phyloP scores from a whole-genome alignment of 2,888 invertebrate species.

The Eupsilia transversa region DNA sequence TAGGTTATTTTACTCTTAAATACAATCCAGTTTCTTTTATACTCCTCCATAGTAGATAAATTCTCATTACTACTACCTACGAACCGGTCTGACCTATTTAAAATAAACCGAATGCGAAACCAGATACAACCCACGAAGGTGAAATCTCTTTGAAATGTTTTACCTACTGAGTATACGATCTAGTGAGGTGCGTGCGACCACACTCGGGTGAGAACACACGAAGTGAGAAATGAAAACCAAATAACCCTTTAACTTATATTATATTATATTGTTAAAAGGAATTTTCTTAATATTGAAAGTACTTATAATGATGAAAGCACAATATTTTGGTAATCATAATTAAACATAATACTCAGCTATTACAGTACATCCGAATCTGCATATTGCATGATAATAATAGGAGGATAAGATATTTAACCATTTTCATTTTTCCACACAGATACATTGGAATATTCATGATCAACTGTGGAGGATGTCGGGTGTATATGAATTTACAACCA shows the following conservation, averaged over 20 bases:
- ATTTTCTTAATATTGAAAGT: not conserved
- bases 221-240: slow-evolving; percentile 17
- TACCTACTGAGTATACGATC: slow-evolving; percentile 1
- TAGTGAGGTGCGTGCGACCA: too few species aligned
- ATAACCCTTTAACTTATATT: slow-evolving; percentile 1
- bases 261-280: not conserved
- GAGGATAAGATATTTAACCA: too few species aligned
- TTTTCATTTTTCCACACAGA: not conserved
- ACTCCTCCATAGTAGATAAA: not conserved
- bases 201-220: slow-evolving; percentile 6
- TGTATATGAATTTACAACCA: not conserved
- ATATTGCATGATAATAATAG: not conserved
- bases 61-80: not conserved
- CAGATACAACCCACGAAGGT: not conserved
- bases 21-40: not conserved
- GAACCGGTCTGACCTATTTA: not conserved
- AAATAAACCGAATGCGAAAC: slow-evolving; percentile 25
- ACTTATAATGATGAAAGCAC: not conserved
- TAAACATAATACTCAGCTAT: too few species aligned
- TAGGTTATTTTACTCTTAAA: not conserved
- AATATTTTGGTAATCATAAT: not conserved
- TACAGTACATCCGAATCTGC: too few species aligned
- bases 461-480: not conserved
- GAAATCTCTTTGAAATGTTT: slow-evolving; percentile 37
- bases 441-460: not conserved